These are phyloP conservation scores for Chauna torquata DNA, from an alignment of 2,113 vertebrate species.

Conservation along the genomic window DNA sequence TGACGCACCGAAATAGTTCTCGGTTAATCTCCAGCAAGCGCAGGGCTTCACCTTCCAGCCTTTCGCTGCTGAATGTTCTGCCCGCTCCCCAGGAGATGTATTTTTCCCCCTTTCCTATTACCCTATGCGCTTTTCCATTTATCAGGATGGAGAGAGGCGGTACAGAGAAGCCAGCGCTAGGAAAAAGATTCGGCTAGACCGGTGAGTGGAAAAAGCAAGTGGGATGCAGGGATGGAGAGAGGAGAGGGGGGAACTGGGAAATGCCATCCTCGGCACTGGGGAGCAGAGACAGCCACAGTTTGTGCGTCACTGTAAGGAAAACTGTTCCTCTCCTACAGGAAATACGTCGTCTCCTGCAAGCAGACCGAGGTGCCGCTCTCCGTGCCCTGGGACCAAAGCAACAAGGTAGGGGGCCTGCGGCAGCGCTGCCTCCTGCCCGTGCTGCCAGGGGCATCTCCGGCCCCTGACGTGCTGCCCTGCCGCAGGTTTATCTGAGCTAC, in stretches of 20 bases:
- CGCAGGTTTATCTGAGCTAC: conserved; percentile 95
- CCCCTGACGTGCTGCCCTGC: not conserved
- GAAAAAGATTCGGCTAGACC: conserved; percentile 93
- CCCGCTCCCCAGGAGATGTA: fast-evolving
- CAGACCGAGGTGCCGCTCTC: conserved; percentile 89
- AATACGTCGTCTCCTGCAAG: conserved; percentile 91
- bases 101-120: fast-evolving
- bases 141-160: conserved; percentile 90
- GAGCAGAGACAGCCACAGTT: not conserved
- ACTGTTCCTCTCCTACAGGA: conserved; percentile 73
- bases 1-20: not conserved
- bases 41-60: not conserved
- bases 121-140: not conserved
- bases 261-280: not conserved
- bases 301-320: not conserved
- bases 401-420: conserved; percentile 82
- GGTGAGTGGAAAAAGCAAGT: conserved; percentile 65
- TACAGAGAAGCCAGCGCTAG: conserved; percentile 91
- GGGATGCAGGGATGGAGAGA: not conserved
- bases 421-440: not conserved
- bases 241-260: not conserved
- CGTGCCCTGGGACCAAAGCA: conserved; percentile 95
- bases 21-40: not conserved
- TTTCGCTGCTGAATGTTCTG: not conserved
- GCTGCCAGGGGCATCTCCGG: no score